phyloP scores from a whole-genome alignment of 2,113 vertebrate species.

The Pseudorasbora parva region DNA sequence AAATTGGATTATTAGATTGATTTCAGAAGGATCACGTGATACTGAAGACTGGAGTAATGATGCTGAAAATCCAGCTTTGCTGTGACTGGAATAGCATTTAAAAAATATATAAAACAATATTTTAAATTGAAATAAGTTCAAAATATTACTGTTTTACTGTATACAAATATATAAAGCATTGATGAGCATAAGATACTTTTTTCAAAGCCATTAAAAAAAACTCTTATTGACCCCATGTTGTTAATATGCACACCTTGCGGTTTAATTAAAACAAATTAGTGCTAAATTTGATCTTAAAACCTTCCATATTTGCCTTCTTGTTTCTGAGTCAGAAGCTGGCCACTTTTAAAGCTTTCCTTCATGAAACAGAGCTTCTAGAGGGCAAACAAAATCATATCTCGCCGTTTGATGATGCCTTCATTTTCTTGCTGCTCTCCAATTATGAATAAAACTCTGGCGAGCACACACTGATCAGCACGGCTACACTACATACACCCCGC shows the following conservation, averaged over 20 bases:
- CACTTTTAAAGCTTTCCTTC: conserved; percentile 6
- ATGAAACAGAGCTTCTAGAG: not conserved
- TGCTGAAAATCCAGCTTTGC: too few species aligned
- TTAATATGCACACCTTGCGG: not conserved
- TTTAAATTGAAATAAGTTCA: too few species aligned
- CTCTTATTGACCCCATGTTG: not conserved
- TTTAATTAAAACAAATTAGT: not conserved
- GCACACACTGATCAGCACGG: not conserved
- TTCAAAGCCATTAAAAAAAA: too few species aligned
- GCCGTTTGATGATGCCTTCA: not conserved
- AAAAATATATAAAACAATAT: too few species aligned
- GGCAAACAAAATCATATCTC: not conserved
- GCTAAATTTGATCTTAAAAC: conserved; percentile 2
- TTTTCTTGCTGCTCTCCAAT: not conserved
- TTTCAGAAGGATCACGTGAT: too few species aligned
- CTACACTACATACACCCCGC: not conserved
- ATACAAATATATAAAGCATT: too few species aligned
- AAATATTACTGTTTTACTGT: too few species aligned
- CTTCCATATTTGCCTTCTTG: not conserved
- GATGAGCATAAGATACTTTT: too few species aligned
- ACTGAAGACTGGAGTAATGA: too few species aligned
- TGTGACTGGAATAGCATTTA: too few species aligned
- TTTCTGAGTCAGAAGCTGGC: not conserved
- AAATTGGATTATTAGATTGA: too few species aligned
- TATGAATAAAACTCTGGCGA: not conserved